phyloP scores from a whole-genome alignment of 2,888 invertebrate species.

The Quadriops clusia region DNA sequence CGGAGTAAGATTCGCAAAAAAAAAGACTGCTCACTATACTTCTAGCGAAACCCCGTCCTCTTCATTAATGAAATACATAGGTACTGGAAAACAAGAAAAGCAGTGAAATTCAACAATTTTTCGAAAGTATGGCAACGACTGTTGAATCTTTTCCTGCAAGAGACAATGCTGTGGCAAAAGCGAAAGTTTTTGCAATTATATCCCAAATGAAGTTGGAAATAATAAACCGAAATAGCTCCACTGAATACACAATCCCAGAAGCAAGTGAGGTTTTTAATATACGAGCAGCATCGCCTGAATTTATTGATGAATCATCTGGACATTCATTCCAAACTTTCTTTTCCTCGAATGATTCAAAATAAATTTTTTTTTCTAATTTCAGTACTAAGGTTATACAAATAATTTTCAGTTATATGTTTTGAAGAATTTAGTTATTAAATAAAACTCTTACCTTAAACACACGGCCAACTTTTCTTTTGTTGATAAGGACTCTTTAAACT shows the following conservation, averaged over 20 bases:
- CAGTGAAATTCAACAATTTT: conserved; percentile 9
- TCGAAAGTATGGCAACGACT: conserved; percentile 8
- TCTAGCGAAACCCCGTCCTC: conserved; percentile 6
- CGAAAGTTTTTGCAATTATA: conserved; percentile 8
- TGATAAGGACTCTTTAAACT: too few species aligned
- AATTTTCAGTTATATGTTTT: too few species aligned
- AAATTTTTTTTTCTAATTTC: background rate
- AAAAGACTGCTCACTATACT: background rate
- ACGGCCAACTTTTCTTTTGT: too few species aligned
- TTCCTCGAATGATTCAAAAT: too few species aligned
- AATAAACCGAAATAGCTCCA: conserved; percentile 4
- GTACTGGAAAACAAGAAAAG: conserved; percentile 8
- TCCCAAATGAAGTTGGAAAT: conserved; percentile 8
- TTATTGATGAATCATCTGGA: too few species aligned
- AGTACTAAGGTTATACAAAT: too few species aligned
- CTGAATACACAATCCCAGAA: background rate
- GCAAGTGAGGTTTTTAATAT: too few species aligned
- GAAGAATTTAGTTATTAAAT: too few species aligned
- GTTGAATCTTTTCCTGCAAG: conserved; percentile 9
- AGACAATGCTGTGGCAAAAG: conserved; percentile 8
- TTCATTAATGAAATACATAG: conserved; percentile 9
- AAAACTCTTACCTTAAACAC: too few species aligned
- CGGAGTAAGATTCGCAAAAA: background rate
- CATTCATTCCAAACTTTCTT: too few species aligned
- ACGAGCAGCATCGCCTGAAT: too few species aligned